Base-by-base conservation (phyloP, 2,888 invertebrate genomes). In the Heliconius aoede region DNA sequence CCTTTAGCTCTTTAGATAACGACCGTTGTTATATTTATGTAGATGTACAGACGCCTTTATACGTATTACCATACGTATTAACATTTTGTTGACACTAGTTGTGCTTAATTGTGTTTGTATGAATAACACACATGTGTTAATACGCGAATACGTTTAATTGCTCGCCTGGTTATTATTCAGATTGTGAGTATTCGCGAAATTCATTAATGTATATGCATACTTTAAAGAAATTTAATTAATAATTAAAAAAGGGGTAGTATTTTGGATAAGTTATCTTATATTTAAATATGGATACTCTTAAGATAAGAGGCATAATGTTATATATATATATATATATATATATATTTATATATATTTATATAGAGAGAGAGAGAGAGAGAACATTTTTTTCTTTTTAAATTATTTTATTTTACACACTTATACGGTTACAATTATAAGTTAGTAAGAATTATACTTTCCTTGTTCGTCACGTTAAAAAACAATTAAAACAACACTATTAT, bases 41-140 rank as follows among this genome's bases (percentile, higher is more conserved):
- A 60, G 13, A 60, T 24, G 15, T 60, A 60, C 26, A 1, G 21
- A 64, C 32, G n/a, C n/a, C 32, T n/a, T 64, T 62, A 62, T n/a
- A n/a, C n/a, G n/a, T n/a, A n/a, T 62, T 30, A 62, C 62, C 62
- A 62, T 62, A n/a, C 55, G 3, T 55, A 55, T 28, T 30, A 62
- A 30, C 62, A 62, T 30, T 21, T 62, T 62, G 62, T 30, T 30
- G 28, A 62, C 3, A 28, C n/a, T 21, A 62, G 30, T 62, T 30
- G 11, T 62, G 62, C 32, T 30, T 62, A 62, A 62, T 62, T 62
- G 30, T 62, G 28, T 62, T 62, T 62, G n/a, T 62, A 62, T 30
- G 28, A 28, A 28, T 28, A 62, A 30, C 62, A 21, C 61, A 8
- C 15, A n/a, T 30, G n/a, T 62, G 30, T 62, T 30, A 62, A 62